Evolutionary conservation across 2,888 invertebrate species (phyloP).

Genomic region (Mechanitis messenoides): DNA sequence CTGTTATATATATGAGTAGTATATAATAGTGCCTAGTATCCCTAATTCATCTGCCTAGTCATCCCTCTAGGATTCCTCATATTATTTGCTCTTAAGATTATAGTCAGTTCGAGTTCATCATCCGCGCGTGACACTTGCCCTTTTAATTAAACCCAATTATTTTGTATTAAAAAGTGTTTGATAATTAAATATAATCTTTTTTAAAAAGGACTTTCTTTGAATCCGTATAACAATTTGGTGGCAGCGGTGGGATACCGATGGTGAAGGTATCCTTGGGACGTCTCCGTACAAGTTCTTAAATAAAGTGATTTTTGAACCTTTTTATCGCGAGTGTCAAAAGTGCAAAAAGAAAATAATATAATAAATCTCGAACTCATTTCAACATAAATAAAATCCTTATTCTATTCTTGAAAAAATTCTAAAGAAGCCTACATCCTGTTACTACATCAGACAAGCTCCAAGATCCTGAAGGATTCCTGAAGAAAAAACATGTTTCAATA

Average conservation of each 20-base stretch:
- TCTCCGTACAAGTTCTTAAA: slow-evolving; percentile 8
- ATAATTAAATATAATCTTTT: too few species aligned
- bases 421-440: too few species aligned
- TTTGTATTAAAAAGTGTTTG: too few species aligned
- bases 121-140: too few species aligned
- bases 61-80: too few species aligned
- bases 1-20: too few species aligned
- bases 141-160: too few species aligned
- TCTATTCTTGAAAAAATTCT: background rate
- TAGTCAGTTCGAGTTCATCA: too few species aligned
- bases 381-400: background rate
- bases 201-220: background rate
- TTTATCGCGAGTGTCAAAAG: slow-evolving; percentile 7
- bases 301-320: background rate
- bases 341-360: background rate
- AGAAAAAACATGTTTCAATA: background rate
- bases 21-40: too few species aligned
- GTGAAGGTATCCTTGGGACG: slow-evolving; percentile 14
- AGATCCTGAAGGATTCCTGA: slow-evolving; percentile 6
- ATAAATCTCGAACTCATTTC: background rate
- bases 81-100: too few species aligned
- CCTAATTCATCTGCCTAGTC: too few species aligned
- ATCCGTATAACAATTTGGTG: slow-evolving; percentile 14
- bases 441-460: too few species aligned
- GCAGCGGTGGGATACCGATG: slow-evolving; percentile 14